phyloP scores from a whole-genome alignment of 2,888 invertebrate species.

The Tipula helvola region DNA sequence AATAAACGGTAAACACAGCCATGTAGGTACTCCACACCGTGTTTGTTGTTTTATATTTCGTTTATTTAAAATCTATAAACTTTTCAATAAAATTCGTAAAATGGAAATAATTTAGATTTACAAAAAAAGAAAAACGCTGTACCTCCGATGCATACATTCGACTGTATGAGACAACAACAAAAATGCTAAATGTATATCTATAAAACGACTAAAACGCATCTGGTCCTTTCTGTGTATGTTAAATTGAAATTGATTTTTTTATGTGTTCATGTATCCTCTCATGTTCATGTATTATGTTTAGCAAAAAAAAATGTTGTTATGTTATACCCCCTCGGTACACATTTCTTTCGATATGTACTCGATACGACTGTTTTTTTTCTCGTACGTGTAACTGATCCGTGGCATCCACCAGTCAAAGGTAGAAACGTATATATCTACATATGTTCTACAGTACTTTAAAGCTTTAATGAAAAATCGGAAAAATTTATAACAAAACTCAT shows the following conservation, averaged over 20 bases:
- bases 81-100: neutral
- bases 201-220: slow-evolving; percentile 4
- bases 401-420: neutral
- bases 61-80: neutral
- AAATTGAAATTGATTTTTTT: neutral
- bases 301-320: neutral
- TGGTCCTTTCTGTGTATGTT: neutral
- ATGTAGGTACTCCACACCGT: neutral
- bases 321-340: neutral
- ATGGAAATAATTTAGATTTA: neutral
- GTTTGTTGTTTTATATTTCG: neutral
- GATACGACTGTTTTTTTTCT: neutral
- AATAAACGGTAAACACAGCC: neutral
- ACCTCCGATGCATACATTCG: too few relatives aligned
- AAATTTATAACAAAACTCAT: neutral
- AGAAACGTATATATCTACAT: neutral
- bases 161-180: neutral
- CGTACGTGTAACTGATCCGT: neutral
- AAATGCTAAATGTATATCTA: neutral
- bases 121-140: neutral
- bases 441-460: neutral
- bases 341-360: neutral
- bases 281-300: neutral
- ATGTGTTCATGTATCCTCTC: neutral
- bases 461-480: neutral